Evolutionary conservation across 2,797 vertebrate genomes (phyloP).

Genomic region (Heterohyrax brucei): DNA sequence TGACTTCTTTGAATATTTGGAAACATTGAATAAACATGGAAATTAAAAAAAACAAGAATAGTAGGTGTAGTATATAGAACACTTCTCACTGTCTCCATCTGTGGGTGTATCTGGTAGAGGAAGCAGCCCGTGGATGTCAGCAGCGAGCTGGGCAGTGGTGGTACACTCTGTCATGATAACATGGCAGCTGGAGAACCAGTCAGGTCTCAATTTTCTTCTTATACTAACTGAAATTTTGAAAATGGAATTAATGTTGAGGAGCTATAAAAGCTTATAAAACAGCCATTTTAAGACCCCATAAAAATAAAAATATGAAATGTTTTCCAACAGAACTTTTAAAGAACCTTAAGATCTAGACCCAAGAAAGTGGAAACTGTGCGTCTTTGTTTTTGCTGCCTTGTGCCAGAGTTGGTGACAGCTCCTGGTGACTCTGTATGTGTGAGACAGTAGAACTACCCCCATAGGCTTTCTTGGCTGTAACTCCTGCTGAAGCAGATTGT

Average conservation of each 20-base stretch:
- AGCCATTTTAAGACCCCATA: constrained; percentile 4
- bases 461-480: background rate
- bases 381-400: background rate
- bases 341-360: background rate
- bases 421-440: background rate
- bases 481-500: background rate
- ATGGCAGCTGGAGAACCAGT: constrained; percentile 46
- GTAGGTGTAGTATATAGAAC: no score
- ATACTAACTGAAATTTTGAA: constrained; percentile 68
- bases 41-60: background rate
- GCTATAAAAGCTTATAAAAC: constrained; percentile 56
- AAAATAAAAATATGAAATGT: background rate
- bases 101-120: background rate
- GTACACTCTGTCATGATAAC: constrained; percentile 37
- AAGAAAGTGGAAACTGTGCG: background rate
- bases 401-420: background rate
- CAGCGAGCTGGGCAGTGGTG: constrained; percentile 16
- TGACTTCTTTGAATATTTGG: no score
- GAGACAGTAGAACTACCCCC: no score
- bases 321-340: background rate
- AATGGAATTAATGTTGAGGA: constrained; percentile 69
- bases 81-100: background rate
- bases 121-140: background rate
- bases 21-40: no score
- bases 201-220: constrained; percentile 73